These are phyloP conservation scores for Merluccius polli DNA, from an alignment of 2,797 vertebrate species.

Conservation along the genomic window DNA sequence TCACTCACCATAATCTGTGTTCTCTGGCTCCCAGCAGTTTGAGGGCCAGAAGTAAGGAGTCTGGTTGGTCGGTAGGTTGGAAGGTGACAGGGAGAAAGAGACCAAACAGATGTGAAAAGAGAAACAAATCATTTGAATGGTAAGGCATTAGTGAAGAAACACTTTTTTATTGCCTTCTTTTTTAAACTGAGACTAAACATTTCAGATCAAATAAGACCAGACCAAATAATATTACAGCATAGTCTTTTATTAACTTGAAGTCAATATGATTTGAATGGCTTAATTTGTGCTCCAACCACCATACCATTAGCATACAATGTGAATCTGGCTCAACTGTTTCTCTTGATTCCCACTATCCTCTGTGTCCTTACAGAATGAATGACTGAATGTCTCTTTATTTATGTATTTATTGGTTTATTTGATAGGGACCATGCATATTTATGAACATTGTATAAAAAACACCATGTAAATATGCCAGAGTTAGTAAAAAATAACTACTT, in stretches of 20 bases:
- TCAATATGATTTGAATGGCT: too few species aligned
- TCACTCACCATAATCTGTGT: conserved; percentile 84
- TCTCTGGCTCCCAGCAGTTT: conserved; percentile 88
- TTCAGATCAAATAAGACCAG: neutral
- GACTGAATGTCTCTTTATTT: neutral
- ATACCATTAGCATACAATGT: too few species aligned
- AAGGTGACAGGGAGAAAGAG: neutral
- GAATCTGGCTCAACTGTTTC: neutral
- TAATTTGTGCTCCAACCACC: too few species aligned
- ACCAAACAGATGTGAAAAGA: neutral
- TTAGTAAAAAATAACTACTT: too few species aligned
- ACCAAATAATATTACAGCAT: too few species aligned
- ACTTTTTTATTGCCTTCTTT: neutral
- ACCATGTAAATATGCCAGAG: too few species aligned
- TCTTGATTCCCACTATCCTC: neutral
- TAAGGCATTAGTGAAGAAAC: neutral
- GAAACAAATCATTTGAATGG: neutral
- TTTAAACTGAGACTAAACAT: neutral
- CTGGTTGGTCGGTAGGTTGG: conserved; percentile 44
- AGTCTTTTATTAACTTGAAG: too few species aligned
- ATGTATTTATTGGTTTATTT: too few species aligned
- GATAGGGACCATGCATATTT: too few species aligned
- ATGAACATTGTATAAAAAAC: too few species aligned
- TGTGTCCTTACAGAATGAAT: neutral
- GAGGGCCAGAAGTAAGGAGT: conserved; percentile 88